Evolutionary conservation across 2,888 invertebrate species (phyloP).

Genomic region (Hydropsyche betteni): DNA sequence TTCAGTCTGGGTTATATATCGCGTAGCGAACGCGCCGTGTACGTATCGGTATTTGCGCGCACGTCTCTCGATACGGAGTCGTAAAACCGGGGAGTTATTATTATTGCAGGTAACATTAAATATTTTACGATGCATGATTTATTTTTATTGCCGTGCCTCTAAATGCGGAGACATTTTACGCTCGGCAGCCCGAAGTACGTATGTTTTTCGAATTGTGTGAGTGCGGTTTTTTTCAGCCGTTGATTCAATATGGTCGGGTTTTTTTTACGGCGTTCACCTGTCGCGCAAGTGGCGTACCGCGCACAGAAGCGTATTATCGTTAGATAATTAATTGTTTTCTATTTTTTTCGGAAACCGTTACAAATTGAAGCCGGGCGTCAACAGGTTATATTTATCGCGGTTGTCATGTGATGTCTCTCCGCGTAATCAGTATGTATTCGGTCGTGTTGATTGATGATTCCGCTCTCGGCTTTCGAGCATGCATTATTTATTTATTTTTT

Average conservation of each 20-base stretch:
- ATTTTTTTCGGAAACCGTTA: constrained; percentile 12
- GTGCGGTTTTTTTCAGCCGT: no score
- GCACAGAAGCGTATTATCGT: no score
- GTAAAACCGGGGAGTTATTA: constrained; percentile 36
- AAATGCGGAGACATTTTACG: constrained; percentile 32
- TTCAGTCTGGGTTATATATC: neutral
- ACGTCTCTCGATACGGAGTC: constrained; percentile 9
- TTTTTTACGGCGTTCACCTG: no score
- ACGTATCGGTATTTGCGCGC: neutral
- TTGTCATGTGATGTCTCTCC: constrained; percentile 20
- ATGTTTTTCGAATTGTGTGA: neutral
- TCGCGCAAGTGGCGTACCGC: no score
- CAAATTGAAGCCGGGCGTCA: constrained; percentile 20
- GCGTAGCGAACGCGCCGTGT: neutral
- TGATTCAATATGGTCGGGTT: no score
- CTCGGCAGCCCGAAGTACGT: neutral
- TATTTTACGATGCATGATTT: constrained; percentile 42
- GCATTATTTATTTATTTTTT: constrained; percentile 21
- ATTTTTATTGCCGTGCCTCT: constrained; percentile 38
- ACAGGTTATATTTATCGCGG: constrained; percentile 23
- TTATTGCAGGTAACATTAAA: constrained; percentile 37
- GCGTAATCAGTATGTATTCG: constrained; percentile 19
- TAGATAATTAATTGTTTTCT: no score
- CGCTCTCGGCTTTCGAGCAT: neutral
- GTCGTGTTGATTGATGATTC: constrained; percentile 20